Base-by-base conservation (phyloP, 2,888 invertebrate species). In the Eupithecia abbreviata region DNA sequence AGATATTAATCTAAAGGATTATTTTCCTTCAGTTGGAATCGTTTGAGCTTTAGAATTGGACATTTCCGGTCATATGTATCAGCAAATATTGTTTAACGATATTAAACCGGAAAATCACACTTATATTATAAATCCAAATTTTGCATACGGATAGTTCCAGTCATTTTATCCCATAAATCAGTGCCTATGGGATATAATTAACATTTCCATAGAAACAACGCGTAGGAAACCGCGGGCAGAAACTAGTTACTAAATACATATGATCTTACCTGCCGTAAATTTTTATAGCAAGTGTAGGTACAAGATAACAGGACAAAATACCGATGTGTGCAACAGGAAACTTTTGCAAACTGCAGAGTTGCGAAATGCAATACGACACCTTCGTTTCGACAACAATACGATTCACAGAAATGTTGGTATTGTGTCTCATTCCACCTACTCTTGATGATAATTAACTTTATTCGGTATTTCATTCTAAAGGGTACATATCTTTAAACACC, bases 1-100 rank as follows among this genome's bases (percentile, higher is more conserved):
- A 86, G 87, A 89, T 89, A 90, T 91, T 89, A 90, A 91, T 91
- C 88, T 82, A 65, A 69, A 47, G 85, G 92, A 92, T 93, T 93
- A 94, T 91, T 92, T 91, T 90, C 84, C 93, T 92, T 89, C 83
- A 80, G 76, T 86, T 84, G 79, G 80, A 85, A 80, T 79, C 74
- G 77, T 75, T 78, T 49, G 70, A 76, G 73, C 55, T 13, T 76
- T 75, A n/a, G 45, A 72, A 68, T 62, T 58, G 58, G 66, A 41
- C 13, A 10, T 69, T 47, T 47, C 13, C 47, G 18, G 15, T 42
- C 7, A 42, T 18, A 42, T 7, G 42, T 66, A 66, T 66, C 41
- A 66, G 66, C 15, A 66, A 66, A 42, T 66, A 66, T 15, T 42
- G 6, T 66, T 42, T 66, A 10, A 66, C 62, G 30, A 30, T 30